Percentiles rank a stretch among this genome's conserved stretches.
Evolutionary conservation across 2,113 vertebrate genomes (phyloP).

Genomic region (Casuarius casuarius): DNA sequence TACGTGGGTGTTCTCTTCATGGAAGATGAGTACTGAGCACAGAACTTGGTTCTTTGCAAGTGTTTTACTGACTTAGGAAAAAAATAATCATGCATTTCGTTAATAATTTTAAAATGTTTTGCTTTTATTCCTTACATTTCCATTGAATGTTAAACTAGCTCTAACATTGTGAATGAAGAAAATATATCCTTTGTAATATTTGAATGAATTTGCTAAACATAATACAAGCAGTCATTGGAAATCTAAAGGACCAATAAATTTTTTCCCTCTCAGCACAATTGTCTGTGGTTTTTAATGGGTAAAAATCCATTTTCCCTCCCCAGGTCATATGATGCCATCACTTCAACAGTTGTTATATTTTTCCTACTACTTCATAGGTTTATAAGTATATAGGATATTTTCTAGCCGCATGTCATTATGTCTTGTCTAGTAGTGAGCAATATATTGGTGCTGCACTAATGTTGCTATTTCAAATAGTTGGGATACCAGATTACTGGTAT

Average conservation of each 20-base stretch:
- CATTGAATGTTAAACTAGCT: constrained; percentile 38
- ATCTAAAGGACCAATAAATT: constrained; percentile 51
- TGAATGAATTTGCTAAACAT: neutral
- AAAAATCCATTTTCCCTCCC: neutral
- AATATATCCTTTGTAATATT: neutral
- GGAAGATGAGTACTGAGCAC: neutral
- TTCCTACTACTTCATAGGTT: neutral
- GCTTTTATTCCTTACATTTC: constrained; percentile 23
- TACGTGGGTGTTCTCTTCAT: neutral
- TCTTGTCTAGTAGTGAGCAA: neutral
- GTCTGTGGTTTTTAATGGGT: neutral
- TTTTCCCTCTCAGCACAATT: neutral
- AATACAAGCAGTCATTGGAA: neutral
- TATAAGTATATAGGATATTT: neutral
- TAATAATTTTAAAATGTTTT: neutral
- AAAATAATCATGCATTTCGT: neutral
- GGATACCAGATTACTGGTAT: neutral
- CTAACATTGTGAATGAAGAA: constrained; percentile 32
- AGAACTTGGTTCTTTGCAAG: neutral
- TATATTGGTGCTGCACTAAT: neutral
- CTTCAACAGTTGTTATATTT: neutral
- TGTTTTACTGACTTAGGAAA: neutral
- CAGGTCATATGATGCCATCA: neutral
- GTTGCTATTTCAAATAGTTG: neutral
- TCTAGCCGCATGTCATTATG: neutral